Base-by-base conservation (phyloP, 2,797 vertebrate species). In the Salmo trutta region DNA sequence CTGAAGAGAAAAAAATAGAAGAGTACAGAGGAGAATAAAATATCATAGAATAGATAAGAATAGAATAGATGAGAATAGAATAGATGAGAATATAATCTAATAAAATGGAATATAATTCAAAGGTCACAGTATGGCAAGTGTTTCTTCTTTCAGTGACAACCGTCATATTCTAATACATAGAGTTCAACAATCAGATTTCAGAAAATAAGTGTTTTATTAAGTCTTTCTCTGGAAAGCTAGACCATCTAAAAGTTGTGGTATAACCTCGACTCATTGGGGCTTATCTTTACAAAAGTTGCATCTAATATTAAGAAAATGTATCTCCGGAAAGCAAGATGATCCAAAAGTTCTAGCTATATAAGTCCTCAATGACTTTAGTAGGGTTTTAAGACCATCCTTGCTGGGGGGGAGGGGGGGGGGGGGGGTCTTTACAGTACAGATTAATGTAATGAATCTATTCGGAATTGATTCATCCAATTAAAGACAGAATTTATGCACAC, bases 401-500 rank as follows among this genome's bases (percentile, higher is more conserved):
- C 10, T 15, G 33, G 5, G 31, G 3, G 3, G 0, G 29, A 3
- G 31, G 29, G 3, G 0, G 3, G 31, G 27, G 24, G 21, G 27
- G 41, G 2, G 0, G 24, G 27, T 67, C 27, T 27, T 4, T 67
- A 67, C 27, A 31, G 27, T 24, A 2, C 41, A 10, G 10, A 67
- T 67, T 67, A 33, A 5, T 24, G 64, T 81, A 87, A 90, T 90
- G 91, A 89, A 92, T 92, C 89, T 88, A 83, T 75, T 70, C 64
- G 83, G 77, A 73, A 87, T 77, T 90, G 88, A 93, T 92, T 90
- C 87, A 89, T 88, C 90, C 86, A 85, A 85, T 73, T 89, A 83
- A 88, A 91, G 89, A 87, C 8, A 67, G 80, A 82, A 69, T 91
- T 89, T 88, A 75, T 82, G 70, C 84, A 88, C 79, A 79, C 76